Percentiles rank a stretch among this genome's conserved stretches.
phyloP scores from a whole-genome alignment of 2,888 invertebrate species.

The Amphipoea oculea region DNA sequence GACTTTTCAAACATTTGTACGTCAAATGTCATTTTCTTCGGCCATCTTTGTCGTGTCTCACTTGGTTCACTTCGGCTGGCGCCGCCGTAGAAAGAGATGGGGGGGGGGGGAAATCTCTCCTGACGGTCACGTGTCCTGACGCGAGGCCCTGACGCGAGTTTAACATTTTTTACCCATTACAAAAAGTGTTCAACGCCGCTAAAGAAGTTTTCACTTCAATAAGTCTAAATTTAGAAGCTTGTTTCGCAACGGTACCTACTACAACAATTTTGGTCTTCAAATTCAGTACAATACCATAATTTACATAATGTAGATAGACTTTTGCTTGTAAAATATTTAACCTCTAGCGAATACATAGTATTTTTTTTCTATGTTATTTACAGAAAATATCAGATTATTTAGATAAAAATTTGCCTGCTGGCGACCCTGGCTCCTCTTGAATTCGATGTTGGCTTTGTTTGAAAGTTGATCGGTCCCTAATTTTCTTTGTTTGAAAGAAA shows the following conservation, averaged over 20 bases:
- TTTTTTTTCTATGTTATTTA: constrained; percentile 35
- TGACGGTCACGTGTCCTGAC: no score
- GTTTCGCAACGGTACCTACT: neutral
- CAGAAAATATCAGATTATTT: constrained; percentile 44
- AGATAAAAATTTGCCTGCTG: constrained; percentile 37
- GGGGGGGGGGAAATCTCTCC: no score
- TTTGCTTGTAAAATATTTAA: constrained; percentile 34
- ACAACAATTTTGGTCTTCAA: constrained; percentile 5
- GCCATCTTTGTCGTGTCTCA: no score
- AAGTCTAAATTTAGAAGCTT: neutral
- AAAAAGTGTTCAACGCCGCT: no score
- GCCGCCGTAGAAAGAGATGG: no score
- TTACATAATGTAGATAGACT: constrained; percentile 3
- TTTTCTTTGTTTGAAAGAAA: constrained; percentile 67
- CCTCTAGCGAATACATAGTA: constrained; percentile 17
- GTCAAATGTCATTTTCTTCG: no score
- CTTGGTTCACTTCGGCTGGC: no score
- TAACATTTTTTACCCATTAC: no score
- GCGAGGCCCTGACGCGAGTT: no score
- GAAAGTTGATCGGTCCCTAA: constrained; percentile 70
- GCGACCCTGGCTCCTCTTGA: constrained; percentile 54
- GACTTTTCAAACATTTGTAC: no score
- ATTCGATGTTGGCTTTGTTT: constrained; percentile 67
- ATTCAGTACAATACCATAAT: constrained; percentile 25
- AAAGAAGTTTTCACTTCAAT: no score